phyloP scores from a whole-genome alignment of 1,140 invertebrate species.

The Antheraea mylitta region DNA sequence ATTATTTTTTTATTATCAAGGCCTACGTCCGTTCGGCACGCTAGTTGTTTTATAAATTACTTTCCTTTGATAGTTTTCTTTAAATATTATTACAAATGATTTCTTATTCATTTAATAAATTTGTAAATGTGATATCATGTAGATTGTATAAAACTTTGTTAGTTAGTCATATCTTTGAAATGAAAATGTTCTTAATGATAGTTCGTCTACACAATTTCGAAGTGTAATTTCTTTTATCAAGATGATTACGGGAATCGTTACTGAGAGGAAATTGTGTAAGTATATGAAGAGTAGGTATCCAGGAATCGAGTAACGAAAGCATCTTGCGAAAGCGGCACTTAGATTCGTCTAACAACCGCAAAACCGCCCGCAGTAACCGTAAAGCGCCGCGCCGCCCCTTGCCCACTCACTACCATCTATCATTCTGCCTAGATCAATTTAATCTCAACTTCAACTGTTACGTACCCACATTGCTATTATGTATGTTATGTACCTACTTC shows the following conservation, averaged over 20 bases:
- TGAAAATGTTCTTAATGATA: neutral
- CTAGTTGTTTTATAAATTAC: too few relatives aligned
- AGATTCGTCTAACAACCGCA: slow-evolving; percentile 40
- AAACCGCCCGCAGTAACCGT: slow-evolving; percentile 22
- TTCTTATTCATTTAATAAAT: too few relatives aligned
- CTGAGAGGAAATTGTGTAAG: neutral
- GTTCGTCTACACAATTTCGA: neutral
- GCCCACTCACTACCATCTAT: slow-evolving; percentile 34
- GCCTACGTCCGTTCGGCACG: too few relatives aligned
- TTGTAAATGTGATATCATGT: too few relatives aligned
- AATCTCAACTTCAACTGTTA: slow-evolving; percentile 23
- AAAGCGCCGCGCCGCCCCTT: neutral
- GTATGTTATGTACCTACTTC: neutral
- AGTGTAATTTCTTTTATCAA: neutral
- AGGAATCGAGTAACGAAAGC: slow-evolving; percentile 10
- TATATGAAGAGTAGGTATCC: neutral
- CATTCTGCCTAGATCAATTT: slow-evolving; percentile 46
- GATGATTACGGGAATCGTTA: neutral
- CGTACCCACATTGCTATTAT: neutral
- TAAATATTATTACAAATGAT: too few relatives aligned
- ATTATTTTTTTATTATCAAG: too few relatives aligned
- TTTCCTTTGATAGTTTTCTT: too few relatives aligned
- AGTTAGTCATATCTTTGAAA: neutral
- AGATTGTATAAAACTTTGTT: too few relatives aligned
- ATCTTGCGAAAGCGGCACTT: slow-evolving; percentile 31